phyloP scores from a whole-genome alignment of 2,113 vertebrate species.

The Martes martes region DNA sequence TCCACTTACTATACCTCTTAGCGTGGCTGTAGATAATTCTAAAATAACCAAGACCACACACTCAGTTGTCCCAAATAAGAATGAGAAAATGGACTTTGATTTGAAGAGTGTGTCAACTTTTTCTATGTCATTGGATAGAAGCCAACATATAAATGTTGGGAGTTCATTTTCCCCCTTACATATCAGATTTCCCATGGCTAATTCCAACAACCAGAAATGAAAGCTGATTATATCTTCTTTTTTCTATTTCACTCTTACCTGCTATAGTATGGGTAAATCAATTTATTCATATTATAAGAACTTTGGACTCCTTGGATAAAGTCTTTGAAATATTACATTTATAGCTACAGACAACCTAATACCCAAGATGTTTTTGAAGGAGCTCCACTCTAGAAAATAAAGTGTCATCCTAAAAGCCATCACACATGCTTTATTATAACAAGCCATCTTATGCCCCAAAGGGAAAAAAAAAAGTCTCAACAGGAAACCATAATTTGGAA shows the following conservation, averaged over 20 bases:
- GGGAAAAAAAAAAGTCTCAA: not conserved
- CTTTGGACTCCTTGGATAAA: constrained; percentile 28
- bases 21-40: constrained; percentile 22
- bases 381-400: constrained; percentile 56
- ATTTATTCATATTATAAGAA: constrained; percentile 57
- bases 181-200: constrained; percentile 39
- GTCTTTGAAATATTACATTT: constrained; percentile 44
- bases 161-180: not conserved
- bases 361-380: constrained; percentile 52
- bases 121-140: not conserved
- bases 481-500: not conserved
- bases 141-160: constrained; percentile 10
- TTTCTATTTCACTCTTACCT: not conserved
- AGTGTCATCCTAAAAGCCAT: constrained; percentile 55
- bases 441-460: not conserved
- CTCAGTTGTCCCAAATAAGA: not conserved
- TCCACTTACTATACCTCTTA: constrained; percentile 39
- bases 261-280: constrained; percentile 13
- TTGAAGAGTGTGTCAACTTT: not conserved
- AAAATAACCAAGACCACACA: constrained; percentile 49
- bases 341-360: constrained; percentile 47
- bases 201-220: constrained; percentile 43
- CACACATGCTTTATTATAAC: constrained; percentile 47
- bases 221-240: not conserved
- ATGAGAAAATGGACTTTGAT: constrained; percentile 43